Base-by-base conservation (phyloP, 2,888 invertebrate species). In the Oligia strigilis region DNA sequence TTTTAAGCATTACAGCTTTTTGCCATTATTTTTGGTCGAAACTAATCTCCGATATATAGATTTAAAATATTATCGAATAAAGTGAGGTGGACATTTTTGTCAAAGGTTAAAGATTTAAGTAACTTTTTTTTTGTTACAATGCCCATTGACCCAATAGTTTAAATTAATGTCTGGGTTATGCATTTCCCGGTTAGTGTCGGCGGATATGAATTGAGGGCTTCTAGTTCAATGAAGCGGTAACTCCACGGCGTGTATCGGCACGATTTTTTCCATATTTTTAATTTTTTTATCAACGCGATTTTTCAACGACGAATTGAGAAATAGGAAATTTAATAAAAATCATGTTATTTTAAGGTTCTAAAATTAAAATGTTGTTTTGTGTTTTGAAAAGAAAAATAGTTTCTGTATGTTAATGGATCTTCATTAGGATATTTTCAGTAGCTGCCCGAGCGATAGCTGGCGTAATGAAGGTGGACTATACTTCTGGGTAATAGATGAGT, bases 121-220 rank as follows among this genome's bases (percentile, higher is more conserved):
- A n/a, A n/a, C n/a, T 43, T 43, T 43, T n/a, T 43, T 43, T 43
- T 43, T 43, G 5, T 8, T 43, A 43, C 8, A 40, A 4, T 40
- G 5, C 8, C 43, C 43, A 43, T 8, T 43, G 43, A 43, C 9
- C 43, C 43, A 43, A 43, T 43, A 43, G 43, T 43, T 43, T 9
- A 43, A 43, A 43, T 40, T 40, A 40, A 40, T 6, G 43, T 9
- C 1, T 43, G 8, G 0, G 43, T 43, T 43, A 9, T 43, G 43
- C 43, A 46, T 75, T 77, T 78, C 43, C 81, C 78, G 43, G 82
- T 78, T 83, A 80, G 75, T 75, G 76, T 78, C 74, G 66, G 55
- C 77, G 76, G 80, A 86, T 84, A 85, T 85, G 87, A 87, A 85
- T 83, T 66, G 89, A 83, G 87, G 64, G 85, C 72, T 90, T 90